Base-by-base conservation (phyloP, 2,797 vertebrate genomes). In the Argya squamiceps region DNA sequence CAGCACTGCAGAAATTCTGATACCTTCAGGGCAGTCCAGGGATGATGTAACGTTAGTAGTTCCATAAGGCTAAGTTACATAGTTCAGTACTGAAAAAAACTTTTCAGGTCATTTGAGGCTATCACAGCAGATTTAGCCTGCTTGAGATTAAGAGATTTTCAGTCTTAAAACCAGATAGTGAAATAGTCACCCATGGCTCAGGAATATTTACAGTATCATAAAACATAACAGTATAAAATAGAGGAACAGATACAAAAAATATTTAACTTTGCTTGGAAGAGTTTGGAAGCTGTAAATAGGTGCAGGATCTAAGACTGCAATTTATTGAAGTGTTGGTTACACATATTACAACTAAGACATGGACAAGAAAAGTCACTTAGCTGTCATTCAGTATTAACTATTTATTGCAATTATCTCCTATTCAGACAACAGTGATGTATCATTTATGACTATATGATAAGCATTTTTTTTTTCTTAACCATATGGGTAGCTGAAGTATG, bases 71-170 rank as follows among this genome's bases (percentile, higher is more conserved):
- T 60, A 73, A 95, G 77, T 84, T 49, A 19, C 18, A 15, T 29
- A 69, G 30, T 73, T 76, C 13, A 30, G 69, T 65, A 58, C 14
- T 55, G n/a, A 78, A 53, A 78, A 78, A 84, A 91, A 84, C 67
- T 96, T 87, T 77, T 89, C 29, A 21, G 77, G 53, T 93, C 62
- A 44, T 91, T 78, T 92, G 46, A 82, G 81, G 63, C 37, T 84
- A 41, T 76, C 67, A 73, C 29, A 56, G 65, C 44, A 52, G 74
- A 69, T 92, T 91, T 79, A 56, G 47, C 39, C 24, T 43, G 14
- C n/a, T 89, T 75, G 46, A 89, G 77, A 76, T 11, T 21, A 69
- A 76, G 29, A 93, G 32, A 69, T 87, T 93, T 87, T 82, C 49
- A 37, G 39, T 82, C 12, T 67, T 79, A 58, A 47, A 78, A 92